Percentiles rank a stretch among this genome's conserved stretches.
phyloP scores from a whole-genome alignment of 2,888 invertebrate genomes.

The Noctua pronuba region DNA sequence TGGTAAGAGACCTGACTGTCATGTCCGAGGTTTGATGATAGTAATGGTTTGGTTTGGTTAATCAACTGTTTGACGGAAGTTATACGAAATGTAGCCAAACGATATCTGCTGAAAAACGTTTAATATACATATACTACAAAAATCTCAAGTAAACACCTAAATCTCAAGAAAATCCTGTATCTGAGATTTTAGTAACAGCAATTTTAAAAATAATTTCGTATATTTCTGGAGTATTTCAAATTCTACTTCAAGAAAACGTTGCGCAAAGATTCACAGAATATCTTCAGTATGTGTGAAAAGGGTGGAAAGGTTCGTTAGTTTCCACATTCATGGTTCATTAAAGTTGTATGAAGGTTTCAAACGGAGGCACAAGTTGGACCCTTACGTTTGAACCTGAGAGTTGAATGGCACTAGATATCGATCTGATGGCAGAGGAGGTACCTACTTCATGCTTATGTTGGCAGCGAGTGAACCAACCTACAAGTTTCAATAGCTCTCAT shows the following conservation, averaged over 20 bases:
- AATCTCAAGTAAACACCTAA: not conserved
- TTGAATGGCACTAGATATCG: conserved; percentile 52
- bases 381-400: conserved; percentile 45
- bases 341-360: conserved; percentile 56
- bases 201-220: not conserved
- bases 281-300: conserved; percentile 35
- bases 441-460: conserved; percentile 6
- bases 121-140: not conserved
- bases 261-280: conserved; percentile 32
- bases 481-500: conserved; percentile 18
- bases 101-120: not conserved
- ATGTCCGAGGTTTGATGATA: conserved; percentile 32
- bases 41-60: not conserved
- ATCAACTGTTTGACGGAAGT: not conserved
- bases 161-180: not conserved
- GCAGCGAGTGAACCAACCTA: conserved; percentile 16
- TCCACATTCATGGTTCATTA: conserved; percentile 62
- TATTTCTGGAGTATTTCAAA: not conserved
- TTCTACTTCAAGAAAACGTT: conserved; percentile 8
- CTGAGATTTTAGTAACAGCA: not conserved
- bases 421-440: conserved; percentile 17
- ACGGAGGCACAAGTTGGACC: conserved; percentile 38
- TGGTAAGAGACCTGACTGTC: conserved; percentile 30
- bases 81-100: not conserved
- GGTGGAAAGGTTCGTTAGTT: conserved; percentile 57